These are phyloP conservation scores for Siphamia tubifer DNA, from an alignment of 2,113 vertebrate species.

Conservation along the genomic window DNA sequence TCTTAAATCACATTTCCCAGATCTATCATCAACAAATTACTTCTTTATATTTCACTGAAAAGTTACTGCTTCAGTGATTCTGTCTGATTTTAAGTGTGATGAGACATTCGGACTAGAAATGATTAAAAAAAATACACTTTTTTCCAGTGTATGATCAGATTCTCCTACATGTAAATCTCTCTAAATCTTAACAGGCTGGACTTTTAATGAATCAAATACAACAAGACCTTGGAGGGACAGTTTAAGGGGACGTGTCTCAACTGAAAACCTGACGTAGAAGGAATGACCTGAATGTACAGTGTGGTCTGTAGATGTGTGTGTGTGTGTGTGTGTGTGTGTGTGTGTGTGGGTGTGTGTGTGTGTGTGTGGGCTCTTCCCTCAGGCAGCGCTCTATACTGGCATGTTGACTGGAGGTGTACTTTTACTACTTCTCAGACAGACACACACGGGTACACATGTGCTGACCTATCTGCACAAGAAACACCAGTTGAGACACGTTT, in stretches of 20 bases:
- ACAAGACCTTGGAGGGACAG: background rate
- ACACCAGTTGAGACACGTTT: conserved; percentile 32
- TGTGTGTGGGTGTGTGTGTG: conserved; percentile 26
- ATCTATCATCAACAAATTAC: no score
- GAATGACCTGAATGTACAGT: conserved; percentile 60
- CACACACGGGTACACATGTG: background rate
- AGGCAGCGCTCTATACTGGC: conserved; percentile 33
- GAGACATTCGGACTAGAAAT: no score
- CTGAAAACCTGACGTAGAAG: conserved; percentile 32
- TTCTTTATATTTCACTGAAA: no score
- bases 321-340: conserved; percentile 38
- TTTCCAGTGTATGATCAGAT: no score
- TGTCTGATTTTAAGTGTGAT: no score
- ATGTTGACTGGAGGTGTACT: conserved; percentile 58
- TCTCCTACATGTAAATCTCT: no score
- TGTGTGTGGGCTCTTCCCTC: conserved; percentile 45
- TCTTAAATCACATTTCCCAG: no score
- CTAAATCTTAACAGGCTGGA: no score
- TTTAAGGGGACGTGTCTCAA: conserved; percentile 40
- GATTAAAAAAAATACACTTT: no score
- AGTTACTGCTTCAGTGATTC: no score
- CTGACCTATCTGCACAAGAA: conserved; percentile 38
- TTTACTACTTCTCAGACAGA: conserved; percentile 48
- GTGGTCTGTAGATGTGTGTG: conserved; percentile 17
- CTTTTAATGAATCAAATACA: background rate